These are phyloP conservation scores for Phylloscopus trochilus DNA, from an alignment of 2,113 vertebrate species.

Conservation along the genomic window DNA sequence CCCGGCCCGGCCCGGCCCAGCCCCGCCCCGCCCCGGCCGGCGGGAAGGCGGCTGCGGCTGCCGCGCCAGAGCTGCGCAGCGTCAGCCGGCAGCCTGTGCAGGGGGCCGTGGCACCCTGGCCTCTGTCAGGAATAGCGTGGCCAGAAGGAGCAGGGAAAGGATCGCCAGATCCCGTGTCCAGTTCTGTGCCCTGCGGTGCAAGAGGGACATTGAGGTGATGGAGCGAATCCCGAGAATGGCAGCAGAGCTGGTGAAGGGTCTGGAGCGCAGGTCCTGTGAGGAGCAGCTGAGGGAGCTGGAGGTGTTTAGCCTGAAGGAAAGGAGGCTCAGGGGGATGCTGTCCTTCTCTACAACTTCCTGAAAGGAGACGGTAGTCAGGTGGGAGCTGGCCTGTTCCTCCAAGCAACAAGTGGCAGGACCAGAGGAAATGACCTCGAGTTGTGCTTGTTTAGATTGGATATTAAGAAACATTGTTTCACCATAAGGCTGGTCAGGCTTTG, in stretches of 20 bases:
- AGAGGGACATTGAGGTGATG: background rate
- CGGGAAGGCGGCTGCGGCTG: rapidly evolving
- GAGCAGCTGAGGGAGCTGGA: background rate
- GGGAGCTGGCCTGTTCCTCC: background rate
- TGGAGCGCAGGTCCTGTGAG: background rate
- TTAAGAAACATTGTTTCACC: background rate
- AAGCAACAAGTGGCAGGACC: background rate
- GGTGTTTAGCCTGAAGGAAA: background rate
- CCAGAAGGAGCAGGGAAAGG: background rate
- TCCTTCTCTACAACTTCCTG: background rate
- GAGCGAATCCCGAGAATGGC: background rate
- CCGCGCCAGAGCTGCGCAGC: rapidly evolving
- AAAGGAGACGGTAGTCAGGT: rapidly evolving
- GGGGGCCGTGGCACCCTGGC: rapidly evolving
- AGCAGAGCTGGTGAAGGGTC: background rate
- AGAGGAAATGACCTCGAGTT: background rate
- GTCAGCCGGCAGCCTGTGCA: rapidly evolving
- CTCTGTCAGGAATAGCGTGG: background rate
- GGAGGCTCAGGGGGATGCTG: background rate
- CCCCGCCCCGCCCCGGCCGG: background rate
- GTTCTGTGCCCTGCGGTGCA: background rate
- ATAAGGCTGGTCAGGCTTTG: background rate
- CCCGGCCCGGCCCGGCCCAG: no score
- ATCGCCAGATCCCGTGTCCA: background rate
- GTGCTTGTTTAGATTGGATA: background rate